Base-by-base conservation (phyloP, 2,113 vertebrate species). In the Ctenodactylus gundi region DNA sequence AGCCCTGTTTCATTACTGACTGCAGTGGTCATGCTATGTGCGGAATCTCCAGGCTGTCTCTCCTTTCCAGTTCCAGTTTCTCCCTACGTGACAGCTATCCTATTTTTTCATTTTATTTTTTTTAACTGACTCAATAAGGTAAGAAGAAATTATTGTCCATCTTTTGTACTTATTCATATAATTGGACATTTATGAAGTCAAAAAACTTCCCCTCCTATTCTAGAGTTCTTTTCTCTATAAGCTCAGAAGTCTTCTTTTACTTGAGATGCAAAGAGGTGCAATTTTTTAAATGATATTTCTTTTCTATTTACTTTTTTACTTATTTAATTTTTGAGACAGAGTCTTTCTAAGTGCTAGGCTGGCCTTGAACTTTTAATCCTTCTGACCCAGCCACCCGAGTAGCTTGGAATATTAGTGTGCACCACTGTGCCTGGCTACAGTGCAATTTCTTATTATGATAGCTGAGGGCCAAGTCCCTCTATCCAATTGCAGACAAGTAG, bases 161-260 rank as follows among this genome's bases (percentile, higher is more conserved):
- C 46, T 70, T 86, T 73, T 83, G 8, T 67, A 81, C 25, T n/a
- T 81, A n/a, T 65, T 94, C 57, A 25, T 76, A 36, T 81, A 73
- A 46, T 44, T 57, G 6, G 60, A 72, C 44, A 57, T 89, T 90
- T 90, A 58, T 39, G 34, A 88, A 73, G 12, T 20, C 49, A 92
- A 34, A 44, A 13, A 88, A 58, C 8, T 9, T 91, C 34, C 44
- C 46, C 6, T 39, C 34, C 11, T 49, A 39, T 5, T 83, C 12
- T 14, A 60, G 78, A 75, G 4, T n/a, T 49, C 31, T 88, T 84
- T 80, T 25, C 15, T 20, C 20, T 44, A 3, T 46, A 15, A 12
- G 15, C 4, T 87, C 10, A n/a, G 8, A 72, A 77, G 20, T 85
- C 8, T 6, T 91, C 31, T n/a, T n/a, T n/a, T 87, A 5, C 1